Base-by-base conservation (phyloP, 2,888 invertebrate genomes). In the Melipona beecheii region DNA sequence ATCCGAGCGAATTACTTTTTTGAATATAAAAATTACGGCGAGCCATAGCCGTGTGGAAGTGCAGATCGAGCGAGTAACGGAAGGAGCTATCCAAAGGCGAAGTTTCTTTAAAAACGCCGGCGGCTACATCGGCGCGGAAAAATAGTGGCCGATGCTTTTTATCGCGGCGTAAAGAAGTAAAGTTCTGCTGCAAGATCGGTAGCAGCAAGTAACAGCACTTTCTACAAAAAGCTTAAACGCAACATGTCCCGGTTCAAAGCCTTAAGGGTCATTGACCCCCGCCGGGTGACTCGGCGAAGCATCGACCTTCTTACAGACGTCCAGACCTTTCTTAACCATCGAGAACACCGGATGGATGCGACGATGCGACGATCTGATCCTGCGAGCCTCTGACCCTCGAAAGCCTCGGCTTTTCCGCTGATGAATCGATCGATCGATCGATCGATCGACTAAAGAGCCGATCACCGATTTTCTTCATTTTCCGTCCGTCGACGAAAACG, bases 231-330 rank as follows among this genome's bases (percentile, higher is more conserved):
- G 87, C 85, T 84, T 82, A 75, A 86, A 79, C 87, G 88, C 90
- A 86, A 86, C 87, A 82, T 88, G 89, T 89, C 88, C 90, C 87
- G 89, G 90, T 90, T 90, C 83, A 87, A 88, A 90, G 89, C 70
- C 79, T 88, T 78, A 86, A 82, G 82, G 89, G 81, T 89, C 88
- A 84, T 82, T 74, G 89, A 89, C 83, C 83, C 82, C 82, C 54
- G 43, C 43, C 72, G 66, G 4, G 80, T 66, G 80, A 81, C 81
- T 83, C 80, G 83, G 81, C 84, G 72, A 85, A 89, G 78, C 90
- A 77, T 90, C 88, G 89, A 90, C 89, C 90, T 89, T 89, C 88
- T 88, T 88, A 86, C 85, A 74, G 68, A 82, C 84, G 79, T 87
- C 87, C 89, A 87, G 89, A 89, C 89, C 87, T 89, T 87, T 89